Percentiles rank a stretch among this genome's conserved stretches.
phyloP scores from a whole-genome alignment of 2,888 invertebrate species.

The Pyrrhia umbra region DNA sequence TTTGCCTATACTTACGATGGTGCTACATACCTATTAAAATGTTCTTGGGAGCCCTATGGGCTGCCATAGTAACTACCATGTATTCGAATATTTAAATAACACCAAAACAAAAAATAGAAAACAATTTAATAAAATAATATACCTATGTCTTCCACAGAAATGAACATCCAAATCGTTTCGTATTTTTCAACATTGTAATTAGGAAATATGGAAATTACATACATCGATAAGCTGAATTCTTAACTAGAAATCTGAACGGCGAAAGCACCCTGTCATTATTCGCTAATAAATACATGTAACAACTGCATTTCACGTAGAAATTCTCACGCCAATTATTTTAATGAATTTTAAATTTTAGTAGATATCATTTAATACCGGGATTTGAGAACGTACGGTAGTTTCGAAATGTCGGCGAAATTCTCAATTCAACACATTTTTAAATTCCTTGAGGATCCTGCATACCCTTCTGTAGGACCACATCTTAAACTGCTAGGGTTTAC shows the following conservation, averaged over 20 bases:
- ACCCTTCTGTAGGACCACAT: constrained; percentile 77
- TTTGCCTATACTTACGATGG: no score
- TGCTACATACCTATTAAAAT: not conserved
- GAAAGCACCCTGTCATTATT: constrained; percentile 71
- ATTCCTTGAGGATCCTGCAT: constrained; percentile 68
- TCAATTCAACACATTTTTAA: constrained; percentile 48
- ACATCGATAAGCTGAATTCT: constrained; percentile 58
- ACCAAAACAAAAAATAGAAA: constrained; percentile 4
- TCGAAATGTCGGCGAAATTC: constrained; percentile 34
- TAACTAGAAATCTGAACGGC: constrained; percentile 68
- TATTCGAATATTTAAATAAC: constrained; percentile 7
- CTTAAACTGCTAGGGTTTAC: constrained; percentile 67
- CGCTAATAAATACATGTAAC: constrained; percentile 67
- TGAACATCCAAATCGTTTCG: constrained; percentile 14
- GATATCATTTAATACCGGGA: constrained; percentile 36
- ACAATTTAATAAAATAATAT: constrained; percentile 45
- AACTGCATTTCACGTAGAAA: constrained; percentile 66
- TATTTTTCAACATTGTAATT: constrained; percentile 53
- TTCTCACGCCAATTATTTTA: constrained; percentile 71
- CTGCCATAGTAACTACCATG: not conserved
- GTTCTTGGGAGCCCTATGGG: not conserved
- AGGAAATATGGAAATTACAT: constrained; percentile 65
- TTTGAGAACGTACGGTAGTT: constrained; percentile 14
- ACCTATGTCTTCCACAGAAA: constrained; percentile 27
- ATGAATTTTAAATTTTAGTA: constrained; percentile 36